A percentile compares a stretch with the other conserved stretches of the same genome.
Conservation (phyloP, 2,888 invertebrate genomes). For the Tenthredo livida region DNA sequence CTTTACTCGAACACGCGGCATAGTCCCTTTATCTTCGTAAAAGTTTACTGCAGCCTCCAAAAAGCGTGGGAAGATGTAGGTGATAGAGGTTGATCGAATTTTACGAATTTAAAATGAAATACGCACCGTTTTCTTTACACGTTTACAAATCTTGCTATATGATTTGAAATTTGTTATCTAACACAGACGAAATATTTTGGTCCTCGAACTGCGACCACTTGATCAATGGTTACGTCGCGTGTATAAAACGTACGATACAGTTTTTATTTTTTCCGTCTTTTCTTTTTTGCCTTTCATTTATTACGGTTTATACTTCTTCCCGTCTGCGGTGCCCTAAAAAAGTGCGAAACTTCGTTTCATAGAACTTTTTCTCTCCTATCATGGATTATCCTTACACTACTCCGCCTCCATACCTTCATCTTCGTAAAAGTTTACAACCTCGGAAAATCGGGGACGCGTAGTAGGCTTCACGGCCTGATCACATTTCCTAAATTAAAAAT, state of each 20-base stretch:
- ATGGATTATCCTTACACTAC: slow-evolving; percentile 33
- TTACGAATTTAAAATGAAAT: not conserved
- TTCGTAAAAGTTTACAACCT: slow-evolving; percentile 50
- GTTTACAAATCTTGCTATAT: not conserved
- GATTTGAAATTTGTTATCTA: not conserved
- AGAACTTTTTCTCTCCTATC: slow-evolving; percentile 41
- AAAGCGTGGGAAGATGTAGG: not conserved
- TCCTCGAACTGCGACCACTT: not conserved
- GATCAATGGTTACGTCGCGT: not conserved
- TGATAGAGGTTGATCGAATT: not conserved
- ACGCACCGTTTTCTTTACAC: not conserved
- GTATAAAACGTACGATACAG: not conserved
- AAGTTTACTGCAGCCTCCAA: slow-evolving; percentile 23
- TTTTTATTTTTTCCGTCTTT: not conserved
- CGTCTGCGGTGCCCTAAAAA: not conserved
- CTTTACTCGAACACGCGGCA: slow-evolving; percentile 22
- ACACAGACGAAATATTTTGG: not conserved
- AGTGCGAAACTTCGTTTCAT: slow-evolving; percentile 2
- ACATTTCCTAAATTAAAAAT: slow-evolving; percentile 51
- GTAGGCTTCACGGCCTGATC: slow-evolving; percentile 31
- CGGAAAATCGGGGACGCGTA: slow-evolving; percentile 9
- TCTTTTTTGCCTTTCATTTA: too few species aligned
- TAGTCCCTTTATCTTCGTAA: slow-evolving; percentile 37
- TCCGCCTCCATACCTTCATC: slow-evolving; percentile 30
- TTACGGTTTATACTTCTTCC: not conserved